phyloP scores from a whole-genome alignment of 2,797 vertebrate genomes.

The Falco berigora region DNA sequence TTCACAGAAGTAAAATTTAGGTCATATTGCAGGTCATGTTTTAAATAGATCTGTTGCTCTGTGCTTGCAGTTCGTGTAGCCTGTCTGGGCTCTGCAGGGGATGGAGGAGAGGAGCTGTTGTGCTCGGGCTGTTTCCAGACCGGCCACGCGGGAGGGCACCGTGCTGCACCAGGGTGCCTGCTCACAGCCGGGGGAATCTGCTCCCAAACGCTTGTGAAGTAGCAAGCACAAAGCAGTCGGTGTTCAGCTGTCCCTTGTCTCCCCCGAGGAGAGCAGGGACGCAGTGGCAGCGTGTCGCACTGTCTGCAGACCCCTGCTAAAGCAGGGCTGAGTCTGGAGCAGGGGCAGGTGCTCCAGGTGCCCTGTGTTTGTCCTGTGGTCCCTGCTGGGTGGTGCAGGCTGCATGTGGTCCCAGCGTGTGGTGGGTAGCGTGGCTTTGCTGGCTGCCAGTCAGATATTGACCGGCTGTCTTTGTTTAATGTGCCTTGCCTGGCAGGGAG shows the following conservation, averaged over 20 bases:
- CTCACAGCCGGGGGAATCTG: fast-evolving
- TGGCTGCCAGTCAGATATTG: neutral
- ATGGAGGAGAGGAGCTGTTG: neutral
- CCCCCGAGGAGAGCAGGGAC: neutral
- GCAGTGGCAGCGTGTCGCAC: fast-evolving
- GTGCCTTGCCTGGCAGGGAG: neutral
- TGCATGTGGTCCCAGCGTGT: neutral
- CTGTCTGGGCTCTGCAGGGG: neutral
- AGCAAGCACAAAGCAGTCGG: fast-evolving
- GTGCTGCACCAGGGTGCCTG: neutral
- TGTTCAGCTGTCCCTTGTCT: neutral
- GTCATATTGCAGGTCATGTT: neutral
- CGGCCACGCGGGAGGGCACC: fast-evolving
- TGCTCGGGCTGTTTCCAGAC: neutral
- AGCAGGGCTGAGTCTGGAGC: neutral
- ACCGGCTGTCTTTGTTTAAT: neutral
- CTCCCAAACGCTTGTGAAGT: neutral
- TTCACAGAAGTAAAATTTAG: neutral
- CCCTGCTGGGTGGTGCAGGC: fast-evolving
- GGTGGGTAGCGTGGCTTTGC: neutral
- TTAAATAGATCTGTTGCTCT: neutral
- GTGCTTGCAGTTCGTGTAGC: neutral
- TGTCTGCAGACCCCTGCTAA: neutral
- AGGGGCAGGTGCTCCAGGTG: neutral
- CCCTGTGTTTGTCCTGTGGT: neutral